These are phyloP conservation scores for Todus mexicanus DNA, from an alignment of 2,797 vertebrate genomes.

Conservation along the genomic window DNA sequence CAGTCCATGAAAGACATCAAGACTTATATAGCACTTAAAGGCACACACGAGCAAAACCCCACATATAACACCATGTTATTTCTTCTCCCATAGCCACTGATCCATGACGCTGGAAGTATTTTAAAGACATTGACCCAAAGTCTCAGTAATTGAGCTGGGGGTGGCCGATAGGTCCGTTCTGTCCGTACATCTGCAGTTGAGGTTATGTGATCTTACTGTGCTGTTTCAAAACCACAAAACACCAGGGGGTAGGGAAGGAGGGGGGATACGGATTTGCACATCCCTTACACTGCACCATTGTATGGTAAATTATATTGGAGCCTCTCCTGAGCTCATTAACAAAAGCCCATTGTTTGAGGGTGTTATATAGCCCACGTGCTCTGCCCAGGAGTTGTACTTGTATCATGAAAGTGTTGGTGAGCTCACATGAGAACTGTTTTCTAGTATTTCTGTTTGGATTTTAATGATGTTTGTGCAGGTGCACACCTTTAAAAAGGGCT, in stretches of 20 bases:
- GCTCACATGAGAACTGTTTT: neutral
- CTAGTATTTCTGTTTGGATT: neutral
- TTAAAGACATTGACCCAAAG: neutral
- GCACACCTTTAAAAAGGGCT: neutral
- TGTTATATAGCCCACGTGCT: neutral
- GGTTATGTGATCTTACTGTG: neutral
- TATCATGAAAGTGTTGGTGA: neutral
- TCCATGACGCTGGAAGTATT: neutral
- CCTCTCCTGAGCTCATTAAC: constrained; percentile 32
- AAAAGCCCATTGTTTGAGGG: constrained; percentile 58
- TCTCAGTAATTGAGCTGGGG: neutral
- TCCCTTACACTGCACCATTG: constrained; percentile 40
- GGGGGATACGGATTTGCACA: neutral
- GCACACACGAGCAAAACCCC: neutral
- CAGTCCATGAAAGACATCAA: neutral
- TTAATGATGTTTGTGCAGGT: constrained; percentile 1
- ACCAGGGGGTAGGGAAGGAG: neutral
- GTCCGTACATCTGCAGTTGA: neutral
- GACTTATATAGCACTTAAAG: neutral
- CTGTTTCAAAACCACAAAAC: neutral
- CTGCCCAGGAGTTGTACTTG: neutral
- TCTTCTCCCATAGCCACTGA: neutral
- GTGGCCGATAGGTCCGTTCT: neutral
- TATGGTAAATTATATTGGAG: constrained; percentile 53
- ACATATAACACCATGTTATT: accelerated